phyloP scores from a whole-genome alignment of 1,140 invertebrate species.

The Coboldia fuscipes region DNA sequence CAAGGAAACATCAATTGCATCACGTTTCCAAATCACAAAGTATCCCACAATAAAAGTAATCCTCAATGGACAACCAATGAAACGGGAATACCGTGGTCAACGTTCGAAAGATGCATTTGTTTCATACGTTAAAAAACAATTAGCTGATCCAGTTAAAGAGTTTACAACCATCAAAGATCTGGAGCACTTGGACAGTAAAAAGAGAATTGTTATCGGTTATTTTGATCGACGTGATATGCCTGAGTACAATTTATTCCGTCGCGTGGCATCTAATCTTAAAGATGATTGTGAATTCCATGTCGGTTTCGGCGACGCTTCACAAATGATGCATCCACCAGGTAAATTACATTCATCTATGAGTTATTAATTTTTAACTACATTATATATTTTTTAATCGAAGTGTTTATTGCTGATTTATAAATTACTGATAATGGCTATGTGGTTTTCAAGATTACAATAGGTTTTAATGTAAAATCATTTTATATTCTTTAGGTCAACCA shows the following conservation, averaged over 20 bases:
- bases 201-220: slow-evolving; percentile 83
- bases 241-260: slow-evolving; percentile 57
- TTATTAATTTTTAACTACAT: neutral
- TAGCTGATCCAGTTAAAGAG: slow-evolving; percentile 74
- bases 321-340: slow-evolving; percentile 63
- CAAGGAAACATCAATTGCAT: slow-evolving; percentile 60
- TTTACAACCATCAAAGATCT: slow-evolving; percentile 55
- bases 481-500: too few relatives aligned
- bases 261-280: slow-evolving; percentile 70
- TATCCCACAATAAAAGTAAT: slow-evolving; percentile 97
- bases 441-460: too few relatives aligned
- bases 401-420: neutral
- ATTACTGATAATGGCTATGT: too few relatives aligned
- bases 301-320: slow-evolving; percentile 71
- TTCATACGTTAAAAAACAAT: slow-evolving; percentile 70
- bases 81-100: slow-evolving; percentile 81
- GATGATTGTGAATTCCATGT: slow-evolving; percentile 92
- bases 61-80: slow-evolving; percentile 78
- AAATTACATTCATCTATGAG: too few relatives aligned
- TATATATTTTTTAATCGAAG: neutral
- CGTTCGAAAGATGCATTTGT: slow-evolving; percentile 57
- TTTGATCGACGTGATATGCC: slow-evolving; percentile 65
- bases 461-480: too few relatives aligned
- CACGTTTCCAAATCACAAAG: slow-evolving; percentile 88
- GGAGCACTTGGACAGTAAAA: slow-evolving; percentile 62